Evolutionary conservation across 2,113 vertebrate genomes (phyloP).

Genomic region (Onychostruthus taczanowskii): DNA sequence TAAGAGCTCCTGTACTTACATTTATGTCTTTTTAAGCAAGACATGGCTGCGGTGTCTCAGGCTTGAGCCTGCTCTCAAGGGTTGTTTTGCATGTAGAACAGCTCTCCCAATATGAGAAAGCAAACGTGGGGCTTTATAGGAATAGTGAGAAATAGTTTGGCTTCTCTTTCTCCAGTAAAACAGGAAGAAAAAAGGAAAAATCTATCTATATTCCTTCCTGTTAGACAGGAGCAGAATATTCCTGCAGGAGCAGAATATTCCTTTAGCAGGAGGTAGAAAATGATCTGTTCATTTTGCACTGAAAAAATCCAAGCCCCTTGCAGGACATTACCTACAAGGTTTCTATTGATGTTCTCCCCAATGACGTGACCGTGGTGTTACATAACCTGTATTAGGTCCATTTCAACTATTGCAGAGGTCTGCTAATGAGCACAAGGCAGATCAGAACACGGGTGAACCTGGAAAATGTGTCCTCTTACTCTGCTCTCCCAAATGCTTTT

Average conservation of each 20-base stretch:
- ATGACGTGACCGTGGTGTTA: background rate
- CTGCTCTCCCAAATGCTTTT: background rate
- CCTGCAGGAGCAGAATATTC: background rate
- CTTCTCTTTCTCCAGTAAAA: background rate
- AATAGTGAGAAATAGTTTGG: background rate
- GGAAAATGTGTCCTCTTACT: background rate
- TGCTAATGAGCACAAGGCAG: background rate
- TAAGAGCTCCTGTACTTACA: background rate
- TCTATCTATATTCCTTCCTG: background rate
- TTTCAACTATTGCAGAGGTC: background rate
- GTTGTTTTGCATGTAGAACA: background rate
- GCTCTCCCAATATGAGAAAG: background rate
- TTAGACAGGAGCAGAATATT: background rate
- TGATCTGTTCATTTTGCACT: background rate
- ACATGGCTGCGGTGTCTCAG: fast-evolving
- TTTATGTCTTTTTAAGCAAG: background rate
- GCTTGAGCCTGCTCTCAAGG: background rate
- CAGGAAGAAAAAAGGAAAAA: background rate
- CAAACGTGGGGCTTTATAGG: fast-evolving
- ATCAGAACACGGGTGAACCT: background rate
- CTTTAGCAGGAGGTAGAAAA: background rate
- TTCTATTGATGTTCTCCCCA: background rate
- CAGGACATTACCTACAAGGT: background rate
- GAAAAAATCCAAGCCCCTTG: background rate
- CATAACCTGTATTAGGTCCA: no score